Evolutionary conservation across 1,140 invertebrate species (phyloP), one percentile per base, ranked within the genome.

Genomic region (Monomorium pharaonis): DNA sequence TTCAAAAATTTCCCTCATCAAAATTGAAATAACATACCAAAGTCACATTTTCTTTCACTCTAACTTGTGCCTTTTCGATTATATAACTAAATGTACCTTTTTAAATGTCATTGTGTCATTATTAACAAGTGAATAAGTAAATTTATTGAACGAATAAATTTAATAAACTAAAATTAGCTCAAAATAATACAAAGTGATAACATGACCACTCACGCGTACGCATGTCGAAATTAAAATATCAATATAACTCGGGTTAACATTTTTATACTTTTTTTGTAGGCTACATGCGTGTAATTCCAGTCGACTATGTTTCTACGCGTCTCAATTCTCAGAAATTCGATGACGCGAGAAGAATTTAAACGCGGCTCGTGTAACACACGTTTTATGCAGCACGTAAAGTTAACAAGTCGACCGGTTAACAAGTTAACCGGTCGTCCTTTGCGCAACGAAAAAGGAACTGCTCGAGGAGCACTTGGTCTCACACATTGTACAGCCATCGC

Each of bases 331-430:
- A 56, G 78, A 83, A 80, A 69, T 37, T 70, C 30, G 42, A 58
- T 72, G 67, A 72, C 65, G 78, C 24, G 51, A 56, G 49, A 70
- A 51, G 49, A 81, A 56, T 70, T 81, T 70, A 56, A 70, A 67
- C 65, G 33, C 18, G 7, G n/a, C 24, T 63, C 75, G 75, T 27
- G 51, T 81, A 65, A 18, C 12, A 4, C 5, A 42, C 51, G 65
- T 58, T 58, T 58, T 24, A 58, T 58, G 14, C 42, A 18, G 78
- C 37, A 24, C 7, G 6, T 65, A 33, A 72, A 83, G 37, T 74
- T 74, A 72, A 83, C 78, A 58, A 72, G 51, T 81, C 65, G 78
- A 83, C 67, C n/a, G n/a, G n/a, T n/a, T n/a, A n/a, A n/a, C n/a
- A n/a, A n/a, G n/a, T n/a, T n/a, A n/a, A n/a, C 75, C 58, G 58